Evolutionary conservation across 2,113 vertebrate species (phyloP), one percentile per base, ranked within the genome.

Genomic region (Seriola quinqueradiata): DNA sequence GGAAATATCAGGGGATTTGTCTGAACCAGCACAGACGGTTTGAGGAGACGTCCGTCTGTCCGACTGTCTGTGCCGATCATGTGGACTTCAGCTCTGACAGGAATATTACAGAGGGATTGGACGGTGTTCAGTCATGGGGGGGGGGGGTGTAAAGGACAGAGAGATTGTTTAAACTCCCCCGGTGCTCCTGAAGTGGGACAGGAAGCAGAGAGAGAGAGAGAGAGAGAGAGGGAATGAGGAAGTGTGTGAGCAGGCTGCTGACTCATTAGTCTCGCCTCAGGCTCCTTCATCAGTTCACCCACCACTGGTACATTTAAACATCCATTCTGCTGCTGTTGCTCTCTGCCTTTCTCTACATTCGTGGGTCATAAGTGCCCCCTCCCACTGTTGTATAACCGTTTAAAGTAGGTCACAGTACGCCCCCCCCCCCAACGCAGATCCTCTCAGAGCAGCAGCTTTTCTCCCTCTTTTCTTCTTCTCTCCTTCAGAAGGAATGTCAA

Each of bases 1-100:
- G 93, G 93, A 94, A 90, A 88, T 91, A 84, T 73, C 71, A 23
- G 64, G 68, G 88, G 85, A 83, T 92, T 93, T 92, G 61, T 32
- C 57, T 61, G 54, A 83, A 58, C 65, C 52, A 16, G 61, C 54
- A 28, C 40, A 77, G 82, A 66, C 87, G 34, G 70, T 3, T 34
- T 77, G 44, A 19, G 68, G 38, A 68, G 25, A 12, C 79, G 25
- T 46, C 21, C 40, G 19, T 79, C 23, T 79, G 58, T 87, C 19
- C 76, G 34, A 23, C 25, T n/a, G 72, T 25, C 25, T 25, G 36
- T 48, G 59, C 16, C 50, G 46, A 42, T 74, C 16, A 50, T 50
- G 16, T 64, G 13, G 9, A 42, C 42, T 52, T 63, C 4, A 8
- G 34, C 11, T 8, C 19, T 46, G 11, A 14, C 21, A 42, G 17